Evolutionary conservation across 92 coral and sea anemone species (phyloP), one percentile per base, ranked within the genome.

Genomic region (Isaurus tuberculatus): DNA sequence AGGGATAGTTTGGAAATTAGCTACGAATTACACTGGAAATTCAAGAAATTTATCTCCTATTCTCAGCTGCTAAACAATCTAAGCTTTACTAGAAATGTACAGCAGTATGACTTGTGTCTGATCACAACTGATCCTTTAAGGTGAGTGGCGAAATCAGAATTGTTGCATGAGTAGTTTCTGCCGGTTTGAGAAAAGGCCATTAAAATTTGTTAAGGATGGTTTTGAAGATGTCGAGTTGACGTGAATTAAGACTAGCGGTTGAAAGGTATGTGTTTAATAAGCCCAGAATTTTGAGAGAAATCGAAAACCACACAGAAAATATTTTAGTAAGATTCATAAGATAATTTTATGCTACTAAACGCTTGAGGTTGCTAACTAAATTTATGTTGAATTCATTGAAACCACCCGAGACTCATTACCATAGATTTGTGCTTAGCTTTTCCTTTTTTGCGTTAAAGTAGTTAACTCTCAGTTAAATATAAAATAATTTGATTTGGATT

Each of bases 171-270:
- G 69, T 33, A 58, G 19, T 30, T 34, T 53, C 26, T 55, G 34
- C 82, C 82, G 82, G 82, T 40, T 70, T 55, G 57, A 57, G 48
- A 37, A 77, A 77, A 49, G 82, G 69, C 69, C 82, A 65, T 77
- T 65, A 57, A 55, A 77, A 11, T 61, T 58, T 60, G 64, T 57
- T 16, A 42, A 72, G 6, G 32, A 22, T 14, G 32, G 37, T 58
- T 70, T 71, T n/a, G 68, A 57, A 77, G 32, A 19, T 22, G 82
- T n/a, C 58, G 53, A 33, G 32, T 57, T 37, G 53, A 77, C 58
- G 48, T 58, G 70, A 58, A 36, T 57, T 27, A 33, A 43, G 82
- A 33, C 32, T 40, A n/a, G 33, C 23, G 31, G 57, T 36, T 77
- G 57, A 14, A 65, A 58, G 23, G 13, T 13, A 13, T 20, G 0